Evolutionary conservation across 1,140 invertebrate genomes (phyloP), one percentile per base, ranked within the genome.

Genomic region (Coenobita brevimanus): DNA sequence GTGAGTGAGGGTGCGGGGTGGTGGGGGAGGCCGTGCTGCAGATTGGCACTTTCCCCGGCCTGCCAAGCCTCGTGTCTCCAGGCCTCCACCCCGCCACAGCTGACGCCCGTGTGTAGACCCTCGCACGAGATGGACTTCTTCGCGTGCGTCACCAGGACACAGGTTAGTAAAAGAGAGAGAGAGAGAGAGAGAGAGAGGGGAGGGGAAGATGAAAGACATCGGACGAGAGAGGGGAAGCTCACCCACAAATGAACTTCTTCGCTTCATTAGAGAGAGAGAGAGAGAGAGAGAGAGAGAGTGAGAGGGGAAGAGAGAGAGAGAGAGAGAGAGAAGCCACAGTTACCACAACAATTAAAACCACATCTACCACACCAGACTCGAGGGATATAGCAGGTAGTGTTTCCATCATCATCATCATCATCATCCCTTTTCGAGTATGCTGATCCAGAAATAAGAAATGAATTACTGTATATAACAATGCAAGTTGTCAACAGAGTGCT

Each of bases 71-170:
- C 75, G 27, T 86, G 84, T 43, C 75, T 86, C 1, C 67, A 43
- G 41, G 73, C 84, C n/a, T 24, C 36, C 1, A 54, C 67, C 10
- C 2, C 27, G 0, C 84, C 75, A 2, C 57, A 86, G 30, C 84
- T 86, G 36, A 50, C 57, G 4, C 60, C 84, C 13, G 57, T 60
- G 1, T 86, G 84, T 60, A 79, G 84, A 60, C 57, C 73, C 38
- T 86, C 84, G 3, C 84, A 86, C 75, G 75, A 86, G 75, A 78
- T 86, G 2, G 84, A 86, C 41, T 86, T 86, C 84, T 86, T 79
- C 84, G 62, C 62, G 38, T 86, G 84, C n/a, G 64, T 86, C 8
- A 54, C 41, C 4, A 46, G 62, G n/a, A 79, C 75, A 15, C 38
- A 86, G 84, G 84, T 86, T 15, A 69, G 73, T 17, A 73, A 6